Percentiles rank a stretch among this genome's conserved stretches.
phyloP scores from a whole-genome alignment of 2,888 invertebrate genomes.

The Lapara coniferarum region DNA sequence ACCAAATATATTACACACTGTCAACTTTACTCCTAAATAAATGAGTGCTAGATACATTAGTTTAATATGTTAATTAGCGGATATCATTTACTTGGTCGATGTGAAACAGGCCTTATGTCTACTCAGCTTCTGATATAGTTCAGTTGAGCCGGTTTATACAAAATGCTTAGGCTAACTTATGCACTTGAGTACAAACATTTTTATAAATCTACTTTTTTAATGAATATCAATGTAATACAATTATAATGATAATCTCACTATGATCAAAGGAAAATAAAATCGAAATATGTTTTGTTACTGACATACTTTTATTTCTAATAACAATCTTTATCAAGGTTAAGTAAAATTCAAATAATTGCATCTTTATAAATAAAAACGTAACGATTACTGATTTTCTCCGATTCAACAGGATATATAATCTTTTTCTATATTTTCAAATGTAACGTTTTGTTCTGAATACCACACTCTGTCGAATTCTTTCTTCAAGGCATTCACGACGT shows the following conservation, averaged over 20 bases:
- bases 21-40: too few relatives aligned
- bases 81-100: neutral
- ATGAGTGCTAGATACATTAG: too few relatives aligned
- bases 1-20: too few relatives aligned
- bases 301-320: constrained; percentile 27
- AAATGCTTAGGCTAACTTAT: constrained; percentile 54
- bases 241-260: constrained; percentile 61
- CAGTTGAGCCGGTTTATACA: constrained; percentile 12
- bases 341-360: constrained; percentile 27
- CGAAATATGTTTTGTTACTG: constrained; percentile 74
- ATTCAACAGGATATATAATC: constrained; percentile 27
- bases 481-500: constrained; percentile 50
- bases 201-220: constrained; percentile 51
- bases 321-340: constrained; percentile 1
- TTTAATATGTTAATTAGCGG: neutral
- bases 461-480: constrained; percentile 66
- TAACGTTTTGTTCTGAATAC: constrained; percentile 38
- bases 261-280: constrained; percentile 60
- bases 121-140: constrained; percentile 7
- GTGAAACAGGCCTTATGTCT: neutral
- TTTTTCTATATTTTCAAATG: constrained; percentile 27
- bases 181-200: constrained; percentile 79
- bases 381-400: constrained; percentile 23
- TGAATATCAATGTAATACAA: constrained; percentile 46
- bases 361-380: constrained; percentile 17